Base-by-base conservation (phyloP, 2,888 invertebrate genomes). In the Drosophila niveifrons region DNA sequence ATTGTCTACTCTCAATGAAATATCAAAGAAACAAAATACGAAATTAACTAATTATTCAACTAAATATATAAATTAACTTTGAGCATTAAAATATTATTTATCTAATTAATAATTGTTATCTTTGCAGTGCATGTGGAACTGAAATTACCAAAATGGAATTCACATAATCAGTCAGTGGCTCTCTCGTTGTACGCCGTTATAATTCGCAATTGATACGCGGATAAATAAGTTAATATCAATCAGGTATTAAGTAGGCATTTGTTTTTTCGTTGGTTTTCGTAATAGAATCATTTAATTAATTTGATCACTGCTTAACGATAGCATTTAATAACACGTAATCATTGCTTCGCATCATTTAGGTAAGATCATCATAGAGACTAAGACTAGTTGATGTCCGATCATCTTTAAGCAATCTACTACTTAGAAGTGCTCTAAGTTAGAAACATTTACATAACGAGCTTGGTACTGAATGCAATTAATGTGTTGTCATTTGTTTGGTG, bases 91-190 rank as follows among this genome's bases (percentile, higher is more conserved):
- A n/a, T 17, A 17, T 17, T 17, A 23, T 23, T 23, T 23, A 23
- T 23, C 23, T 23, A 6, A 23, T 23, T 23, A 1, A 23, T 23
- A 23, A 23, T 43, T 13, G 2, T 15, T 58, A n/a, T 43, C 56
- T 31, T 72, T 74, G 66, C 77, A 74, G 74, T 34, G 44, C 11
- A 17, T 29, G 10, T 41, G 7, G 6, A 15, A 41, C 13, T 39
- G 31, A 53, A 63, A 39, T 62, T 59, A 69, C 66, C 59, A 58
- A 59, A 9, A 34, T 36, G 31, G 28, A 28, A 17, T 28, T 15
- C 17, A 61, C 39, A 43, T 53, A 65, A 34, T 57, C 48, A 36
- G 18, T 41, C 44, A 59, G 46, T 63, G 52, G 64, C 46, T 58
- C 55, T 58, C 55, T 31, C 57, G 56, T 69, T 61, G 70, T 36